phyloP scores from a whole-genome alignment of 2,888 invertebrate genomes.

The Endotricha flammealis region DNA sequence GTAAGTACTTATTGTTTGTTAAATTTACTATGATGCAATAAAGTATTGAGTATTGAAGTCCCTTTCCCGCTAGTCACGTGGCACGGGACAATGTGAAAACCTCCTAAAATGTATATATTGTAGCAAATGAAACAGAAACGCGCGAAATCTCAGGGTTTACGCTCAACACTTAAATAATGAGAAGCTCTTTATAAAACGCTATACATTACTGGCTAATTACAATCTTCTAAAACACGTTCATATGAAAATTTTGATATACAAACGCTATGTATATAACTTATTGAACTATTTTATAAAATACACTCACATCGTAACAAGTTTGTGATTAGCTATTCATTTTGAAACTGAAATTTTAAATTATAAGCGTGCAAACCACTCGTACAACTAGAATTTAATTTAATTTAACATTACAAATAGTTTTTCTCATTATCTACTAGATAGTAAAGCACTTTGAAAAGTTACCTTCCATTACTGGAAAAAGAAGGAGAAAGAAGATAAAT shows the following conservation, averaged over 20 bases:
- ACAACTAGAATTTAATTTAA: slow-evolving; percentile 62
- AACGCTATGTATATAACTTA: slow-evolving; percentile 66
- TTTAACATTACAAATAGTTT: slow-evolving; percentile 72
- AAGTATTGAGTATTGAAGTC: too few relatives aligned
- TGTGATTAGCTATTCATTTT: slow-evolving; percentile 46
- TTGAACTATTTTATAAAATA: slow-evolving; percentile 60
- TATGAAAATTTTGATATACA: slow-evolving; percentile 66
- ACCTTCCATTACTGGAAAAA: slow-evolving; percentile 55
- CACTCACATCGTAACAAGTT: slow-evolving; percentile 65
- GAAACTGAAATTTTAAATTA: slow-evolving; percentile 21
- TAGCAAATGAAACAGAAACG: slow-evolving; percentile 36
- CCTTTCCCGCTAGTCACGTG: too few relatives aligned
- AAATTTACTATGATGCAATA: too few relatives aligned
- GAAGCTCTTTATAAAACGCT: slow-evolving; percentile 36
- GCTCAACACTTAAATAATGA: slow-evolving; percentile 31
- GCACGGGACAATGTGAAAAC: too few relatives aligned
- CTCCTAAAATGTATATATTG: too few relatives aligned
- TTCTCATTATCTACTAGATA: slow-evolving; percentile 72
- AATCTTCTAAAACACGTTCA: slow-evolving; percentile 54
- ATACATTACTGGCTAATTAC: slow-evolving; percentile 47
- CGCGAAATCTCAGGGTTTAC: slow-evolving; percentile 12
- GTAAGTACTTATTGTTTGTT: too few relatives aligned
- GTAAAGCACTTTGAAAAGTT: slow-evolving; percentile 78
- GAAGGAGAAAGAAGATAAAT: slow-evolving; percentile 21
- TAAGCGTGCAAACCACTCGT: slow-evolving; percentile 65